Percentiles rank a stretch among this genome's conserved stretches.
Conservation (phyloP, 2,888 invertebrate species). For the Tipula helvola region DNA sequence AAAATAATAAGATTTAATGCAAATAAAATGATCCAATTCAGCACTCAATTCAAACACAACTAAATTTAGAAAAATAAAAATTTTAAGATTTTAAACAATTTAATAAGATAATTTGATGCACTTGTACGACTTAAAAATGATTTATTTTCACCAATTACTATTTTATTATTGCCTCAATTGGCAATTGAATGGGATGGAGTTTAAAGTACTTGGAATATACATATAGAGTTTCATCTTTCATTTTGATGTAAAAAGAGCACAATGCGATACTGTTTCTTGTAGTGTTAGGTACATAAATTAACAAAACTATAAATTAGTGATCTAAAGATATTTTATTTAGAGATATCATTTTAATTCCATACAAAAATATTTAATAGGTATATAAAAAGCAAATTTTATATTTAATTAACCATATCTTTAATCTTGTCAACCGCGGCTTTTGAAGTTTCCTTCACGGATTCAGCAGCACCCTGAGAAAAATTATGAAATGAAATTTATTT, state of each 20-base stretch:
- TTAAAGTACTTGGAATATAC: not conserved
- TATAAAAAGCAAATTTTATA: not conserved
- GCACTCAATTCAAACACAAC: not conserved
- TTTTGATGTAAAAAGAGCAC: too few relatives aligned
- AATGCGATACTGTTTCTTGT: too few relatives aligned
- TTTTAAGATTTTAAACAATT: not conserved
- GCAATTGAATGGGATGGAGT: not conserved
- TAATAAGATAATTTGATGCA: not conserved
- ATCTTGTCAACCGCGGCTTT: not conserved
- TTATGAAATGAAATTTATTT: not conserved
- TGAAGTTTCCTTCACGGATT: not conserved
- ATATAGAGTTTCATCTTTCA: not conserved
- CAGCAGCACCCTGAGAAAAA: not conserved
- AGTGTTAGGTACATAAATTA: not conserved
- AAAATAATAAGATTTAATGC: not conserved
- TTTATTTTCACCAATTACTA: not conserved
- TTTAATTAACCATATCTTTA: not conserved
- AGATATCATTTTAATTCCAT: not conserved
- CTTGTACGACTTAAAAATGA: not conserved
- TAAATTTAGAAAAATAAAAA: not conserved
- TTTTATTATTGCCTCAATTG: not conserved
- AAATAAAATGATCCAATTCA: not conserved
- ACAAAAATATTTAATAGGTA: not conserved
- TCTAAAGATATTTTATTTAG: not conserved
- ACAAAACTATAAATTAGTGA: not conserved